Percentiles rank a stretch among this genome's conserved stretches.
phyloP scores from a whole-genome alignment of 2,797 vertebrate genomes.

The Kryptopterus vitreolus region DNA sequence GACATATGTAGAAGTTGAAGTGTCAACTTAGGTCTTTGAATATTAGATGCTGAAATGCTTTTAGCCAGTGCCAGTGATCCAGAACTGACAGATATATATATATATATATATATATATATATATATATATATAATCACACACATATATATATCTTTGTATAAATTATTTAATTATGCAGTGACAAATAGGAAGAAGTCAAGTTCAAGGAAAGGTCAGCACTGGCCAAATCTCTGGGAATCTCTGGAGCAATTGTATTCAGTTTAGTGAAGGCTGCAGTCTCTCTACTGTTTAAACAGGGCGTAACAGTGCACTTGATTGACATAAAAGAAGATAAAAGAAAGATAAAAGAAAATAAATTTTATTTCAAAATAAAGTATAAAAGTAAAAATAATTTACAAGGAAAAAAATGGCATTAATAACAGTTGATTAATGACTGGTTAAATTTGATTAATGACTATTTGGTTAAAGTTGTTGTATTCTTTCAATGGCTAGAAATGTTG shows the following conservation, averaged over 20 bases:
- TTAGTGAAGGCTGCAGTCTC: not conserved
- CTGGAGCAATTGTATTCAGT: not conserved
- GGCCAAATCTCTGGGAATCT: not conserved
- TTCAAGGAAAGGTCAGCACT: slow-evolving; percentile 16
- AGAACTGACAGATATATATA: slow-evolving; percentile 17
- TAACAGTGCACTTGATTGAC: slow-evolving; percentile 4
- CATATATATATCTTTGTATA: too few species aligned
- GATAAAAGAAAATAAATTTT: too few species aligned
- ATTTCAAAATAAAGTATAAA: too few species aligned
- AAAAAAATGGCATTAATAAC: too few species aligned
- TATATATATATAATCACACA: too few species aligned
- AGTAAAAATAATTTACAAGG: too few species aligned
- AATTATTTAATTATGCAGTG: slow-evolving; percentile 15
- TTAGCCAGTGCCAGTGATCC: not conserved
- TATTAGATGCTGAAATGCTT: slow-evolving; percentile 20
- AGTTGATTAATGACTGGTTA: too few species aligned
- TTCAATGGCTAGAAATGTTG: not conserved
- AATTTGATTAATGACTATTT: too few species aligned
- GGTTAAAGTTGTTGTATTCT: not conserved
- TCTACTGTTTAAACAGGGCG: not conserved
- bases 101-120: too few species aligned
- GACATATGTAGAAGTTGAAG: too few species aligned
- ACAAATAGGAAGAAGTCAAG: slow-evolving; percentile 22
- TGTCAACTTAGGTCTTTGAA: slow-evolving; percentile 12
- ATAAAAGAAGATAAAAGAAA: too few species aligned